phyloP scores from a whole-genome alignment of 2,113 vertebrate species.

The Seriola aureovittata region DNA sequence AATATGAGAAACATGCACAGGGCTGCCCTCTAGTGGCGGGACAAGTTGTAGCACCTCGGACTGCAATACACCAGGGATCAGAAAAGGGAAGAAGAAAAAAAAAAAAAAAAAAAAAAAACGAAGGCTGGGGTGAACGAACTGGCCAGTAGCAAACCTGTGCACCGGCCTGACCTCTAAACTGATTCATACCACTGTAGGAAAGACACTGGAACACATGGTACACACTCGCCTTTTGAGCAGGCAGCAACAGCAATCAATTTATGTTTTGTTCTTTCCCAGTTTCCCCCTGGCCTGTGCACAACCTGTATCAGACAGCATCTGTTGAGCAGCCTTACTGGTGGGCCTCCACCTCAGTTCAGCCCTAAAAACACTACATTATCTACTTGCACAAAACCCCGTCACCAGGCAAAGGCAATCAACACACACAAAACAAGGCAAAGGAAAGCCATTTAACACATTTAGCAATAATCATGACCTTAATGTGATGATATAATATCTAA shows the following conservation, averaged over 20 bases:
- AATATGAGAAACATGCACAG: constrained; percentile 69
- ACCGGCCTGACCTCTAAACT: constrained; percentile 21
- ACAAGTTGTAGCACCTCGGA: constrained; percentile 72
- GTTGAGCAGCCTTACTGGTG: constrained; percentile 43
- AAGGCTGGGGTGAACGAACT: constrained; percentile 8
- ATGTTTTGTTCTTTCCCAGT: constrained; percentile 29
- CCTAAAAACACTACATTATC: constrained; percentile 37
- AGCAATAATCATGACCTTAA: constrained; percentile 53
- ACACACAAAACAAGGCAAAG: constrained; percentile 55
- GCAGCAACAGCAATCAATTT: constrained; percentile 34
- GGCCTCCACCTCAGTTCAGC: constrained; percentile 27
- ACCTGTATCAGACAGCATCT: constrained; percentile 41
- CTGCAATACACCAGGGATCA: constrained; percentile 37
- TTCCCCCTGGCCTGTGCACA: constrained; percentile 18
- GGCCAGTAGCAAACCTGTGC: constrained; percentile 19
- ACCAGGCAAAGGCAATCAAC: constrained; percentile 69
- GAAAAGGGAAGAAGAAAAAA: not conserved
- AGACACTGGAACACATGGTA: constrained; percentile 21
- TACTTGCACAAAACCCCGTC: constrained; percentile 48
- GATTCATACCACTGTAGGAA: constrained; percentile 22
- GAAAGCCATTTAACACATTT: constrained; percentile 59
- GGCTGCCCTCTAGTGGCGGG: constrained; percentile 59
- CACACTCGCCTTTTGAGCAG: constrained; percentile 16
- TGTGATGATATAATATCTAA: constrained; percentile 49
- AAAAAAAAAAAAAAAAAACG: not conserved